Evolutionary conservation across 1,140 invertebrate species (phyloP), one percentile per base, ranked within the genome.

Genomic region (Pseudomyrmex pallidus): DNA sequence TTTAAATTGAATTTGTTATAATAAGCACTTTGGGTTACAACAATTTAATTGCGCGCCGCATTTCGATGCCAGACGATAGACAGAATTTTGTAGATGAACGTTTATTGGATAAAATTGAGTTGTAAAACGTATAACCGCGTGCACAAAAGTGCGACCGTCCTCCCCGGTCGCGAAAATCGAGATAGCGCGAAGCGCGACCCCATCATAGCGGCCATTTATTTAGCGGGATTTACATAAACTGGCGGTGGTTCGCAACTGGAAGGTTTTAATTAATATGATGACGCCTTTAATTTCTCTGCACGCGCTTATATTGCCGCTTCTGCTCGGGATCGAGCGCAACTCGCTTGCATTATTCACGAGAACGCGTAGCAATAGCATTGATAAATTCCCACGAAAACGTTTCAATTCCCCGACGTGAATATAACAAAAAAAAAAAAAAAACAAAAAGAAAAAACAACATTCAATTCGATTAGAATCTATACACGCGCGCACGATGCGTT

Each of bases 211-310:
- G 44, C 80, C 86, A 87, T 87, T 87, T 87, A 87, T 87, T 80
- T 82, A 84, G 67, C 73, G 52, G 52, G 61, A 87, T 87, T 87
- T 87, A 78, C 86, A 87, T 87, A 87, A 87, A 78, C 86, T 84
- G 85, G 84, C 76, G 80, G 73, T 70, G 80, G 66, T 67, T 56
- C 64, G 78, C 59, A 67, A 70, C 85, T 74, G 61, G 48, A 78
- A 63, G 85, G 50, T 87, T 87, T 84, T 87, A 87, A 87, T 87
- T 87, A 87, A 87, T 82, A 87, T 83, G 85, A 87, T 84, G 86
- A 87, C 70, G 86, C 86, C 80, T 83, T 87, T 87, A 86, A 87
- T 87, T 86, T 83, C 85, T 64, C 35, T 35, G n/a, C 46, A 52
- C 63, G 63, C 64, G 22, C 25, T 67, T 52, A 57, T 82, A 68